Conservation (phyloP, 2,888 invertebrate species). For the Halictus quadricinctus region DNA sequence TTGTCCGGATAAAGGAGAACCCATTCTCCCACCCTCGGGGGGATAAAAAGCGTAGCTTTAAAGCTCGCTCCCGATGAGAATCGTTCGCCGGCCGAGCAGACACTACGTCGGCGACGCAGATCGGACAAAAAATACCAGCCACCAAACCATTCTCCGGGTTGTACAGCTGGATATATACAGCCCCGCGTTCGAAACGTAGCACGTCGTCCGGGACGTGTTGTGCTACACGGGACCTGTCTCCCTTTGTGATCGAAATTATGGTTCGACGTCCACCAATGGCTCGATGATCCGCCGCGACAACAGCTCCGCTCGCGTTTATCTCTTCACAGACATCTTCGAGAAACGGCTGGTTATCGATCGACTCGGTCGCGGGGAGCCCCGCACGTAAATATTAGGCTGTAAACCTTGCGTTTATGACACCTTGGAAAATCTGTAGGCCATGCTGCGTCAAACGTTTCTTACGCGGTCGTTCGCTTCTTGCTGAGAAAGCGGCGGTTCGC, state of each 20-base stretch:
- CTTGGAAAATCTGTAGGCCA: neutral
- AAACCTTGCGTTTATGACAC: neutral
- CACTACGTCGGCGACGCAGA: slow-evolving; percentile 52
- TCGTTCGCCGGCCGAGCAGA: slow-evolving; percentile 57
- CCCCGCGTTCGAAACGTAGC: slow-evolving; percentile 47
- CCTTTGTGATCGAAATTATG: slow-evolving; percentile 56
- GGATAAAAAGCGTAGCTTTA: slow-evolving; percentile 61
- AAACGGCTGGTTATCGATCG: neutral
- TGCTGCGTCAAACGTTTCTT: neutral
- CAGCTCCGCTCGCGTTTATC: slow-evolving; percentile 16
- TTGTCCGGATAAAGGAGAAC: slow-evolving; percentile 47
- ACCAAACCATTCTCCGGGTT: slow-evolving; percentile 55
- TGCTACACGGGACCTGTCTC: slow-evolving; percentile 20
- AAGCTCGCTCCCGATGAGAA: slow-evolving; percentile 65
- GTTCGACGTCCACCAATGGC: slow-evolving; percentile 42
- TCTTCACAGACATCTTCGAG: neutral
- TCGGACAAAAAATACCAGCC: slow-evolving; percentile 49
- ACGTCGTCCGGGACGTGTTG: slow-evolving; percentile 34
- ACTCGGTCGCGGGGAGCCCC: neutral
- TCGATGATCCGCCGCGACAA: slow-evolving; percentile 12
- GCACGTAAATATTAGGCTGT: neutral
- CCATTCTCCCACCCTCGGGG: neutral
- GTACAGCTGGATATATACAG: slow-evolving; percentile 36
- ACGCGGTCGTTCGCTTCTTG: neutral
- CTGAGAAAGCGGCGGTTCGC: neutral